These are phyloP conservation scores for Mystacides longicornis DNA, from an alignment of 2,888 invertebrate species.

Conservation along the genomic window DNA sequence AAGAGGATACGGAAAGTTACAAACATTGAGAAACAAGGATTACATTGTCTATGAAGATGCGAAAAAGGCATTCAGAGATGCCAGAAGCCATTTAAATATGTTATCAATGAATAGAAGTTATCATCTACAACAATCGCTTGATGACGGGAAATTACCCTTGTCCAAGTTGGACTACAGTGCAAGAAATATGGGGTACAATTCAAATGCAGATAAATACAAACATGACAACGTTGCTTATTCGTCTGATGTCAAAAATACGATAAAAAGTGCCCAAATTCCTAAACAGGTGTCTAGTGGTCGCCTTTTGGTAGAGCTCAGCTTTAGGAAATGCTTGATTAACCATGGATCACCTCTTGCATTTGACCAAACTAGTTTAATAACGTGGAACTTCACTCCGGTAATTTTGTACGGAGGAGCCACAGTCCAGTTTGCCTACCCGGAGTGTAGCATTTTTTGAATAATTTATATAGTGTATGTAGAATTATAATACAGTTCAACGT, in stretches of 20 bases:
- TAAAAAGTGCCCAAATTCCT: not conserved
- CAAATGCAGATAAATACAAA: no score
- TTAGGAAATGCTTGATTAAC: slow-evolving; percentile 38
- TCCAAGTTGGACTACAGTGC: no score
- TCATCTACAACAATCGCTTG: no score
- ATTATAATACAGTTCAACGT: not conserved
- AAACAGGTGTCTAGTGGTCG: slow-evolving; percentile 32
- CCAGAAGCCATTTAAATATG: no score
- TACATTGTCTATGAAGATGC: not conserved
- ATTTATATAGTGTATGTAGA: not conserved
- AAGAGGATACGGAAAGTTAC: not conserved
- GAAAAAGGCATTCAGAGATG: not conserved
- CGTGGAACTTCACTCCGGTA: slow-evolving; percentile 61
- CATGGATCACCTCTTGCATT: slow-evolving; percentile 42
- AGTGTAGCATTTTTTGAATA: slow-evolving; percentile 50
- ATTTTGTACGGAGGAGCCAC: slow-evolving; percentile 60
- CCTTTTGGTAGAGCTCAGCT: slow-evolving; percentile 40
- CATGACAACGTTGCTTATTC: no score
- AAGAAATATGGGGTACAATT: no score
- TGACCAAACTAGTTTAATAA: slow-evolving; percentile 46
- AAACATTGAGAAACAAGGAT: not conserved
- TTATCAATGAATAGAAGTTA: no score
- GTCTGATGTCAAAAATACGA: not conserved
- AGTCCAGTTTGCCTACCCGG: slow-evolving; percentile 49
- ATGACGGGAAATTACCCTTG: no score